Percentiles rank a stretch among this genome's conserved stretches.
Evolutionary conservation across 1,140 invertebrate species (phyloP).

Genomic region (Drosophila funebris): DNA sequence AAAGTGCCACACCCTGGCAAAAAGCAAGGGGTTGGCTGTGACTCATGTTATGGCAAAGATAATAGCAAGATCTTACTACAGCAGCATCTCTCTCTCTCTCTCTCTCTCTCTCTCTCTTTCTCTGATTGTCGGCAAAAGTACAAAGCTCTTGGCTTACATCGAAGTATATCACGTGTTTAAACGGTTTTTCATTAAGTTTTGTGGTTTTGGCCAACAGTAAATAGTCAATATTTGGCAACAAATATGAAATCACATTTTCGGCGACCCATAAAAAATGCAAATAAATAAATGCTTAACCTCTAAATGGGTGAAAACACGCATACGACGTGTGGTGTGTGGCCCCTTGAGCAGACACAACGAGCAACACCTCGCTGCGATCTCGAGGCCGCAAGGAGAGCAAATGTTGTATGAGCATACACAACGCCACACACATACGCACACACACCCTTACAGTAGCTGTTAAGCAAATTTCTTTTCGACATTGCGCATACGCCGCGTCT

Average conservation of each 20-base stretch:
- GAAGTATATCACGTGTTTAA: slow-evolving; percentile 46
- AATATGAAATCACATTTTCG: slow-evolving; percentile 64
- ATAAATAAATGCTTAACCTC: slow-evolving; percentile 74
- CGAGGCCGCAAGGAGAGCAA: slow-evolving; percentile 34
- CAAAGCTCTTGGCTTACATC: slow-evolving; percentile 18
- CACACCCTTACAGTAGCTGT: slow-evolving; percentile 5
- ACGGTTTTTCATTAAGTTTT: slow-evolving; percentile 37
- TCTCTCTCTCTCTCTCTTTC: not conserved
- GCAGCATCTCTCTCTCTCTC: not conserved
- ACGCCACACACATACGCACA: slow-evolving; percentile 6
- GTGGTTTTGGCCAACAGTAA: slow-evolving; percentile 13
- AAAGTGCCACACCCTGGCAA: not conserved
- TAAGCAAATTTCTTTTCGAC: slow-evolving; percentile 36
- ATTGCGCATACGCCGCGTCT: slow-evolving; percentile 42
- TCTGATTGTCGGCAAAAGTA: slow-evolving; percentile 26
- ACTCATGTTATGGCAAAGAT: slow-evolving; percentile 59
- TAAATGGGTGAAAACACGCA: slow-evolving; percentile 43
- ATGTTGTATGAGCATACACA: slow-evolving; percentile 32
- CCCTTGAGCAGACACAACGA: slow-evolving; percentile 28
- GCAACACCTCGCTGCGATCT: slow-evolving; percentile 57
- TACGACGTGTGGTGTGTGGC: slow-evolving; percentile 32
- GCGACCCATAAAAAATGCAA: slow-evolving; percentile 64
- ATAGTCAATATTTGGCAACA: slow-evolving; percentile 58
- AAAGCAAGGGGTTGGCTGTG: slow-evolving; percentile 16
- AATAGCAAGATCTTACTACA: slow-evolving; percentile 42